A percentile compares a stretch with the other conserved stretches of the same genome.
phyloP scores from a whole-genome alignment of 2,888 invertebrate genomes.

The Lochmaea capreae region DNA sequence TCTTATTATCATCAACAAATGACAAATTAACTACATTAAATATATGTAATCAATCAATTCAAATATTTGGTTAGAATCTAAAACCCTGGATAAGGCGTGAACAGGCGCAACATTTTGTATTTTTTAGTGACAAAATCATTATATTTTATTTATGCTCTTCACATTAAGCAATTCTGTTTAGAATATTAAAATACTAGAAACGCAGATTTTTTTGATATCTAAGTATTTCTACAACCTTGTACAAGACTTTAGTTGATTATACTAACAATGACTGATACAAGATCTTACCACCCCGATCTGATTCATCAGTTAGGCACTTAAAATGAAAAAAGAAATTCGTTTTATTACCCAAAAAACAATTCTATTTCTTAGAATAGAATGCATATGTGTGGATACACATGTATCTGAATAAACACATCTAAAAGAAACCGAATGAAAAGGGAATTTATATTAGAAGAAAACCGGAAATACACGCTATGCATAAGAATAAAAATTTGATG shows the following conservation, averaged over 20 bases:
- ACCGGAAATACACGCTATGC: conserved; percentile 8
- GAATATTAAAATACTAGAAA: not conserved
- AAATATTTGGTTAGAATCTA: not conserved
- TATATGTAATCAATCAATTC: not conserved
- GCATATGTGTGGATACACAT: not conserved
- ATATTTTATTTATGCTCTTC: not conserved
- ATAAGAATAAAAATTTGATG: conserved; percentile 19
- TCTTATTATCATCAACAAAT: no score
- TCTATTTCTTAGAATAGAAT: not conserved
- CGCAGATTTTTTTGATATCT: no score
- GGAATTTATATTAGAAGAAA: conserved; percentile 16
- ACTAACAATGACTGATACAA: not conserved
- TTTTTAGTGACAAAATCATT: not conserved
- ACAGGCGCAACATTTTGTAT: not conserved
- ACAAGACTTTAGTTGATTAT: not conserved
- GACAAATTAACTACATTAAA: not conserved
- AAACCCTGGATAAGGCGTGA: conserved; percentile 9
- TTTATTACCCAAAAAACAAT: not conserved
- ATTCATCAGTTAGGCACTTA: conserved; percentile 12
- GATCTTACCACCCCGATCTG: not conserved
- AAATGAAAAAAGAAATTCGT: not conserved
- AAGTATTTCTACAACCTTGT: not conserved
- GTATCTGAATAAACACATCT: not conserved
- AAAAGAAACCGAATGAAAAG: not conserved
- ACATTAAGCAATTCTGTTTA: not conserved